Conservation (phyloP, 1,140 invertebrate species). For the Halyomorpha halys region DNA sequence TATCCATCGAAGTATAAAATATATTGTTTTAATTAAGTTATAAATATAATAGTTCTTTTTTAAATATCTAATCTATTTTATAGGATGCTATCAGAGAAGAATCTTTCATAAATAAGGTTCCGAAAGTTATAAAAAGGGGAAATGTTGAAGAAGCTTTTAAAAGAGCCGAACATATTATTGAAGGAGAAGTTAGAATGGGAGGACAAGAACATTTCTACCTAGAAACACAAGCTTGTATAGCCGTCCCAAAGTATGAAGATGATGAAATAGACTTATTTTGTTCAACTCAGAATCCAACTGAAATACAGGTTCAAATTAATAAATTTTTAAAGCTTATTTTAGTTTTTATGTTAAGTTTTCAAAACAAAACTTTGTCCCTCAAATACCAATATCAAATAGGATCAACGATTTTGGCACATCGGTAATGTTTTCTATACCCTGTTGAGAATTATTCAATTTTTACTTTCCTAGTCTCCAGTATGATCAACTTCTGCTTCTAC, state of each 20-base stretch:
- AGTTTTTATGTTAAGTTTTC: too few relatives aligned
- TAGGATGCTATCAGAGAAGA: constrained; percentile 63
- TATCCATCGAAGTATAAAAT: constrained; percentile 60
- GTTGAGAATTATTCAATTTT: too few relatives aligned
- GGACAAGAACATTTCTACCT: constrained; percentile 97
- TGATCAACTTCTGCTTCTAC: too few relatives aligned
- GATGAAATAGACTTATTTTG: constrained; percentile 77
- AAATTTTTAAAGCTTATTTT: too few relatives aligned
- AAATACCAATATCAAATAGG: too few relatives aligned
- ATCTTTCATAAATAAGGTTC: constrained; percentile 51
- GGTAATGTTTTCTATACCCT: too few relatives aligned
- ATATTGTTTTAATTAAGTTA: neutral
- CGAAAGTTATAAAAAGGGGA: constrained; percentile 49
- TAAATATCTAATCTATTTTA: constrained; percentile 13
- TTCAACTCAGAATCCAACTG: constrained; percentile 72
- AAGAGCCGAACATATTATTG: constrained; percentile 40
- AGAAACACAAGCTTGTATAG: constrained; percentile 70
- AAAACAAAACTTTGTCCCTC: too few relatives aligned
- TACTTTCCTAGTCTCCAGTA: too few relatives aligned
- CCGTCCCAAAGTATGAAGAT: constrained; percentile 63
- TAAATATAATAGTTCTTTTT: neutral
- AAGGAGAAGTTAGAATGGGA: constrained; percentile 68
- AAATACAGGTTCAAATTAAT: constrained; percentile 53
- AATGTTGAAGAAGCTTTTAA: constrained; percentile 54
- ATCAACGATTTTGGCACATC: too few relatives aligned